Evolutionary conservation across 1,140 invertebrate species (phyloP).

Genomic region (Drosophila teissieri): DNA sequence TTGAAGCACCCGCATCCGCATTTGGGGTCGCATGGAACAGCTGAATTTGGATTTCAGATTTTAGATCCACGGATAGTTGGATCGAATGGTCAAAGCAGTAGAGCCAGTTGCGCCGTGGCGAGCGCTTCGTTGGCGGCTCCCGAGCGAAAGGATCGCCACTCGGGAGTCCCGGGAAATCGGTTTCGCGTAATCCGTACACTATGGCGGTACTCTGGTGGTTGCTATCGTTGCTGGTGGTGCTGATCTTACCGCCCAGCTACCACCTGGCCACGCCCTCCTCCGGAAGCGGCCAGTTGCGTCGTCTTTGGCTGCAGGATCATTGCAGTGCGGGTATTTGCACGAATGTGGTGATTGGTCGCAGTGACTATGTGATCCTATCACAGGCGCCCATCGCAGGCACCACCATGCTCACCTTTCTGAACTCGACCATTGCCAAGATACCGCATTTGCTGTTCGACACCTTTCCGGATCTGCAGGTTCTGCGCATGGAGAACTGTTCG

Average conservation of each 20-base stretch:
- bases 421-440: constrained; percentile 80
- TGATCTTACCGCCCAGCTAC: constrained; percentile 20
- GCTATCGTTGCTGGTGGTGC: constrained; percentile 14
- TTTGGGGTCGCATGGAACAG: constrained; percentile 33
- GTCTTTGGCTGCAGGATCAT: constrained; percentile 83
- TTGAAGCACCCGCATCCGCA: constrained; percentile 53
- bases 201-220: constrained; percentile 26
- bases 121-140: constrained; percentile 69
- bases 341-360: constrained; percentile 66
- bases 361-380: constrained; percentile 80
- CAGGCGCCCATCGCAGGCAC: constrained; percentile 56
- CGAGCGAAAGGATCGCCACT: constrained; percentile 35
- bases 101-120: constrained; percentile 69
- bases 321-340: constrained; percentile 69
- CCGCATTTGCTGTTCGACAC: constrained; percentile 81
- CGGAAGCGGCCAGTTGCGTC: constrained; percentile 61
- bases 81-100: constrained; percentile 53
- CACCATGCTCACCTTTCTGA: constrained; percentile 74
- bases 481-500: constrained; percentile 81
- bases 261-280: constrained; percentile 26
- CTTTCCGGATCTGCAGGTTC: constrained; percentile 77
- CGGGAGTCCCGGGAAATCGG: constrained; percentile 27
- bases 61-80: constrained; percentile 23
- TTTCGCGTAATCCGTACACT: neutral
- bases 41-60: constrained; percentile 14